Percentiles rank a stretch among this genome's conserved stretches.
Conservation (phyloP, 2,113 vertebrate species). For the Cariama cristata region DNA sequence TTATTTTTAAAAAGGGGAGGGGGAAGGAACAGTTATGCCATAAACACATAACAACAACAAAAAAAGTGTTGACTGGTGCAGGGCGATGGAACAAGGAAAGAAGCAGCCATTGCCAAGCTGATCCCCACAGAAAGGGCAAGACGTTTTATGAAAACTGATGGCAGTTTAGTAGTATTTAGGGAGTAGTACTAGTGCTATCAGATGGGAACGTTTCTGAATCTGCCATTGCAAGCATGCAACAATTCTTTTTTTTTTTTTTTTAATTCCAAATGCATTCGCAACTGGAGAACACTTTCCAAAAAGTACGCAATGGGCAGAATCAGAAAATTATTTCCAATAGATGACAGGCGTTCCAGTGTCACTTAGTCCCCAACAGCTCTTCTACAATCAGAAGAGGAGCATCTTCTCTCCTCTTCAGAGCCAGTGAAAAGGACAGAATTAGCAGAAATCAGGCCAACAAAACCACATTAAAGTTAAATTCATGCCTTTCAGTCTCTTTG, state of each 20-base stretch:
- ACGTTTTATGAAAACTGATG: not conserved
- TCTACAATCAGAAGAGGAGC: not conserved
- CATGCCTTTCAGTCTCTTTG: not conserved
- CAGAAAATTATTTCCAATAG: not conserved
- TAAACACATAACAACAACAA: not conserved
- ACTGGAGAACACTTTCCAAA: not conserved
- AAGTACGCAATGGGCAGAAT: not conserved
- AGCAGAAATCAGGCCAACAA: not conserved
- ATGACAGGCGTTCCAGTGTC: not conserved
- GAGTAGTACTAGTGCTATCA: not conserved
- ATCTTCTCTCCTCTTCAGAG: not conserved
- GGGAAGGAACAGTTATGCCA: not conserved
- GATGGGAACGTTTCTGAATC: not conserved
- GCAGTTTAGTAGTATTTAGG: not conserved
- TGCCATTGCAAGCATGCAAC: not conserved
- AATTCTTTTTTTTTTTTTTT: not conserved
- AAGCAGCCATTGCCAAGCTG: not conserved
- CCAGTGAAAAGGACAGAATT: not conserved
- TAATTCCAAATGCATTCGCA: not conserved
- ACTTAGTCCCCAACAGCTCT: not conserved
- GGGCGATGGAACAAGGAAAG: not conserved
- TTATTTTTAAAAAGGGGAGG: not conserved
- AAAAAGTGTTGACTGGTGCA: not conserved
- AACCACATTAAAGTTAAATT: conserved; percentile 7
- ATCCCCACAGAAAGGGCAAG: not conserved